Base-by-base conservation (phyloP, 2,888 invertebrate species). In the Scaptomyza parva region DNA sequence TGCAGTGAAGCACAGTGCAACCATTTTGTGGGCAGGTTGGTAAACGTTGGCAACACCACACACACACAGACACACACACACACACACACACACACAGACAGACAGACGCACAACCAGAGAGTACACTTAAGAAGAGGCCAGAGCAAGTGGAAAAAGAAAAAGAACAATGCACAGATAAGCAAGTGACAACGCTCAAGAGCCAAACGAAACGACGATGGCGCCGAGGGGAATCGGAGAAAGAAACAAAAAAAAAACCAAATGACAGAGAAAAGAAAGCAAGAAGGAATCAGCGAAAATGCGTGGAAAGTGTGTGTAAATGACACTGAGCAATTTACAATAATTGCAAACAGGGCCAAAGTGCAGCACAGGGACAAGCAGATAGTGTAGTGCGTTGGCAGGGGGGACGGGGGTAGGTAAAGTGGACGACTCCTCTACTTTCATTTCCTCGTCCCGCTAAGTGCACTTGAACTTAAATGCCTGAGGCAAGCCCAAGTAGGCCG, bases 291-390 rank as follows among this genome's bases (percentile, higher is more conserved):
- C 57, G 80, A 76, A 83, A 81, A 82, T 80, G 86, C 86, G 84
- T 77, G 81, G 78, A 77, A 84, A 82, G 77, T 69, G 82, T 69
- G 82, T 82, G 82, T 67, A 82, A 82, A 77, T 82, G 86, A 82
- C 82, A 82, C 82, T 71, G 60, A 83, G 78, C 82, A 82, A 86
- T 82, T 86, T 82, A 84, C 84, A 83, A 82, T 82, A 82, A 82
- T 86, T 82, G 82, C 85, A 66, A 54, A 64, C 55, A 58, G 53
- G 61, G 79, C 55, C 63, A 68, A 44, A 26, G 68, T 35, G 53
- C 47, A 52, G 22, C 11, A 48, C 18, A n/a, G 39, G 18, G 39
- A 6, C 17, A 20, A 22, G 44, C 35, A 50, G 39, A n/a, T n/a
- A n/a, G n/a, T n/a, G n/a, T n/a, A n/a, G n/a, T n/a, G n/a, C n/a